These are phyloP conservation scores for Drosophila busckii DNA, from an alignment of 1,140 invertebrate genomes.

Conservation along the genomic window DNA sequence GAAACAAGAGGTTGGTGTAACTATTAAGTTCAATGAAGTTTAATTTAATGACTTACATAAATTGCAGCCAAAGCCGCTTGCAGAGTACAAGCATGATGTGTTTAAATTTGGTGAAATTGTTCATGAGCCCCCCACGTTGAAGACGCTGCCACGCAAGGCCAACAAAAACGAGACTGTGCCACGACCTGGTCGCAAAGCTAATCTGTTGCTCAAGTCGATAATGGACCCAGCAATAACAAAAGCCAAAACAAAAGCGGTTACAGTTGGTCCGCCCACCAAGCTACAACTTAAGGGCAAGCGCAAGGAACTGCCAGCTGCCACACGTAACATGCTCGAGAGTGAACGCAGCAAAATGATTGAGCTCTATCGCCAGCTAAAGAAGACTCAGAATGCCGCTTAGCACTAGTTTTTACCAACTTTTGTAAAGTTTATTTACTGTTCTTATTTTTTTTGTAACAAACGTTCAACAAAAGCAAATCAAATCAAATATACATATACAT, in stretches of 20 bases:
- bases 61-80: slow-evolving; percentile 6
- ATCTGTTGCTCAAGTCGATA: slow-evolving; percentile 80
- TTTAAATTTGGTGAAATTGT: slow-evolving; percentile 84
- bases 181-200: slow-evolving; percentile 80
- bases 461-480: slow-evolving; percentile 6
- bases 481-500: slow-evolving; percentile 32
- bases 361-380: slow-evolving; percentile 81
- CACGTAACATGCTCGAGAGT: slow-evolving; percentile 81
- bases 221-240: slow-evolving; percentile 30
- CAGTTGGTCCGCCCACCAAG: slow-evolving; percentile 49
- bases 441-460: slow-evolving; percentile 20
- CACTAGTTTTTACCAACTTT: slow-evolving; percentile 21
- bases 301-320: slow-evolving; percentile 81
- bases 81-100: slow-evolving; percentile 79
- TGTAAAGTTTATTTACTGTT: slow-evolving; percentile 34
- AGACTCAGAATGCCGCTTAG: slow-evolving; percentile 28
- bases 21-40: neutral
- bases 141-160: slow-evolving; percentile 79
- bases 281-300: slow-evolving; percentile 81
- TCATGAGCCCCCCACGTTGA: slow-evolving; percentile 82
- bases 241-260: neutral
- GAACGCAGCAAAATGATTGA: slow-evolving; percentile 81
- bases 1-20: slow-evolving; percentile 15
- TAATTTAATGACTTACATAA: no score
- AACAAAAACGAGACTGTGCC: slow-evolving; percentile 61